Evolutionary conservation across 1,140 invertebrate species (phyloP).

Genomic region (Papilio machaon): DNA sequence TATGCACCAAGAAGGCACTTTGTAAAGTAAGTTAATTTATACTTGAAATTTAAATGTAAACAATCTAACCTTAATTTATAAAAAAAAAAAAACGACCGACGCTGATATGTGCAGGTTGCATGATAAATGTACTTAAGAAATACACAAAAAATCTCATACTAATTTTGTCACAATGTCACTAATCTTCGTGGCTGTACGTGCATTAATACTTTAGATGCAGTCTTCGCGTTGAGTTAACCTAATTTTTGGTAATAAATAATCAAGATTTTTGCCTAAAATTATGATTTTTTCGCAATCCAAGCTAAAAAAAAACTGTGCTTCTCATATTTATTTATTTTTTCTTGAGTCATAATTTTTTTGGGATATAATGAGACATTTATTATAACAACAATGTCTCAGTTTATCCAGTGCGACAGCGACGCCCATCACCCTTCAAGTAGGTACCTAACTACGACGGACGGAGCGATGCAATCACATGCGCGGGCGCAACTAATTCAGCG

Average conservation of each 20-base stretch:
- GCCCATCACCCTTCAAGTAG: constrained; percentile 35
- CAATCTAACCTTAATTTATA: too few species aligned
- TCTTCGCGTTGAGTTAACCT: too few species aligned
- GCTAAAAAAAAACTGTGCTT: background rate
- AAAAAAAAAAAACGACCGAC: too few species aligned
- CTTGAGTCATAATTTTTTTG: background rate
- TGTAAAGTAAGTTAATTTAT: background rate
- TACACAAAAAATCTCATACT: too few species aligned
- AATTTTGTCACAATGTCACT: too few species aligned
- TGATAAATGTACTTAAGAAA: too few species aligned
- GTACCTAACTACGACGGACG: constrained; percentile 43
- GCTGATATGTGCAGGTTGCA: too few species aligned
- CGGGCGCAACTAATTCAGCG: constrained; percentile 65
- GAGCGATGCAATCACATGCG: constrained; percentile 66
- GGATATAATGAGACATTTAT: background rate
- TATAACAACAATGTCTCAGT: background rate
- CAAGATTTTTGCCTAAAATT: too few species aligned
- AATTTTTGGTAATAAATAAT: background rate
- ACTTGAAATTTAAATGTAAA: background rate
- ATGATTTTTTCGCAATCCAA: too few species aligned
- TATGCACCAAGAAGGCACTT: background rate
- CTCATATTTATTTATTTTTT: background rate
- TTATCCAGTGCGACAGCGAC: background rate
- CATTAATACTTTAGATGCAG: too few species aligned
- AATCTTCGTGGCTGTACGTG: too few species aligned